Conservation (phyloP, 2,113 vertebrate species). For the Hemicordylus capensis region DNA sequence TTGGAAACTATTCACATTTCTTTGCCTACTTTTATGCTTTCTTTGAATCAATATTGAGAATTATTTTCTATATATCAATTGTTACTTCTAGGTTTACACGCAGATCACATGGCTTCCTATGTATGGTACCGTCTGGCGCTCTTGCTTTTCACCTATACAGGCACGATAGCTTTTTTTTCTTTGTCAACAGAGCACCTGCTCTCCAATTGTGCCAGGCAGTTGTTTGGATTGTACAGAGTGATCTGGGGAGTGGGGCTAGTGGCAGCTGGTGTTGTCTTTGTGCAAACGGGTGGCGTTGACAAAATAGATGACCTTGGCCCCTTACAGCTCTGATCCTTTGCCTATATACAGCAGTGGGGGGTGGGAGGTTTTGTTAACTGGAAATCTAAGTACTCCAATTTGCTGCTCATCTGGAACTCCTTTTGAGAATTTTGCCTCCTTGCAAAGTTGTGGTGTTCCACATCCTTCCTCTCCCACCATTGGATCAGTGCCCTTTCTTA, state of each 20-base stretch:
- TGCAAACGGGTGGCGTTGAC: background rate
- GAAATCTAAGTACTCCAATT: background rate
- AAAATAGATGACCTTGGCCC: background rate
- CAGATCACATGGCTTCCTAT: background rate
- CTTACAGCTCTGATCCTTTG: background rate
- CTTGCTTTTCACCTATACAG: background rate
- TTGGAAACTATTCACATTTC: background rate
- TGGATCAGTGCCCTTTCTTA: background rate
- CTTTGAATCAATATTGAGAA: background rate
- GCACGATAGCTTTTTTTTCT: background rate
- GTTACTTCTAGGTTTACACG: background rate
- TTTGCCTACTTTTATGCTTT: background rate
- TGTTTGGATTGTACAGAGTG: background rate
- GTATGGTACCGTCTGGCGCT: background rate
- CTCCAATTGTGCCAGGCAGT: background rate
- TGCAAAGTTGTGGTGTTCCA: background rate
- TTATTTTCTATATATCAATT: background rate
- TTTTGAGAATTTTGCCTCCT: background rate
- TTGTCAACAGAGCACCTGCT: background rate
- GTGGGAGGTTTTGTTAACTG: background rate
- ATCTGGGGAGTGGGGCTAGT: background rate
- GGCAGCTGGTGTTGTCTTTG: background rate
- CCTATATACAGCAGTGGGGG: too few species aligned
- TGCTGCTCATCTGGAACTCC: background rate
- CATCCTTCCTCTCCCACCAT: background rate